Conservation (phyloP, 2,797 vertebrate genomes). For the Gallinago solitaria region DNA sequence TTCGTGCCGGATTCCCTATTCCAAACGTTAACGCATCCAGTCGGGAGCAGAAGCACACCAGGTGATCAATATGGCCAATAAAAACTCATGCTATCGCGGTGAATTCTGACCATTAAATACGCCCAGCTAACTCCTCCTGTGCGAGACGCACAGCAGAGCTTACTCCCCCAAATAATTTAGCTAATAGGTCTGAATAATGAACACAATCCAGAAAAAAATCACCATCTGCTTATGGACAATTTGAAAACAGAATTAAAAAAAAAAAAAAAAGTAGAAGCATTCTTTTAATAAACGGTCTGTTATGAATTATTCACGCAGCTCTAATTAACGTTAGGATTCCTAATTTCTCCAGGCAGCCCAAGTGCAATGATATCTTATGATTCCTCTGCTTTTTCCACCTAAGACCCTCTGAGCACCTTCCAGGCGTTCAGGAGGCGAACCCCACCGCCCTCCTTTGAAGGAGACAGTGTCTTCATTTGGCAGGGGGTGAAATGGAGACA, state of each 20-base stretch:
- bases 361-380: background rate
- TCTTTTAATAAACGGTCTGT: background rate
- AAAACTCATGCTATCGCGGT: background rate
- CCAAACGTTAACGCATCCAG: background rate
- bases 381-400: background rate
- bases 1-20: background rate
- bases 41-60: background rate
- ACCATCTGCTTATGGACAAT: constrained; percentile 61
- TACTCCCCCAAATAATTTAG: constrained; percentile 27
- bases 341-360: constrained; percentile 27
- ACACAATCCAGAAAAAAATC: constrained; percentile 21
- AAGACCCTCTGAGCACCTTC: background rate
- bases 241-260: constrained; percentile 12
- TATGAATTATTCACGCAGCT: constrained; percentile 58
- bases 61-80: background rate
- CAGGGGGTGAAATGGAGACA: background rate
- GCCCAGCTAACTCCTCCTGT: background rate
- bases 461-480: background rate
- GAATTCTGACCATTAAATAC: background rate
- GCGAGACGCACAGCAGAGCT: background rate
- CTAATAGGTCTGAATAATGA: constrained; percentile 30
- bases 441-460: background rate
- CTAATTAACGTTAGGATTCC: constrained; percentile 47
- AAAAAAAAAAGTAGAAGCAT: background rate
- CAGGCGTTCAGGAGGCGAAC: background rate